Base-by-base conservation (phyloP, 2,797 vertebrate species). In the Platalea minor region DNA sequence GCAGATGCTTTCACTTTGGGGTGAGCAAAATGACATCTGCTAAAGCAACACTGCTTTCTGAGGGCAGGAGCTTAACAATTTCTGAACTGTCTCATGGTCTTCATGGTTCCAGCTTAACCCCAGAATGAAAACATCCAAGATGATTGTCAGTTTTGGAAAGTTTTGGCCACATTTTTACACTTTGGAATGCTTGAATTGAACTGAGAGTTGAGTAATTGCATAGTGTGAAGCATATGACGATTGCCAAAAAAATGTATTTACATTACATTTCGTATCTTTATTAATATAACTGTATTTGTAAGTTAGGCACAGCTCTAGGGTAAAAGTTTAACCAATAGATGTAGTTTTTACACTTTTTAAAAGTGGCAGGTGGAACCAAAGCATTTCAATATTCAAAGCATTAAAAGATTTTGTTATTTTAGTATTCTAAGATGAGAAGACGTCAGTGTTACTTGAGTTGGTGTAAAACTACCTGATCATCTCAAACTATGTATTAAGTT, bases 401-500 rank as follows among this genome's bases (percentile, higher is more conserved):
- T 95, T 92, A 89, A 51, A 89, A 72, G 19, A 86, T 88, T 78
- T 94, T 63, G 75, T 72, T 95, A 85, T 69, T 91, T 95, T 78
- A 85, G 45, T 78, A 89, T 82, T 94, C 75, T 29, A 83, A 94
- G 51, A 80, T 70, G 56, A 93, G 74, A 85, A 96, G 68, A 81
- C 56, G 46, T 72, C 93, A 63, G 73, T 93, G 72, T 88, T 77
- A 83, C 97, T 97, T 96, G 88, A 96, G 90, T 65, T 95, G 90
- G 81, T 89, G 85, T 96, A 92, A 95, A 93, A 94, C 83, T 91
- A 92, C 81, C 91, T 91, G 90, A 78, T 91, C 85, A 89, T 96
- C 95, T 96, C 64, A 95, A 96, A 79, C 82, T 70, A 15, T 48
- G 88, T 97, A 94, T 96, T 94, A 95, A 97, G 91, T 85, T 97